A percentile compares a stretch with the other conserved stretches of the same genome.
These are phyloP conservation scores for Limnodromus scolopaceus DNA, from an alignment of 2,797 vertebrate genomes.

Conservation along the genomic window DNA sequence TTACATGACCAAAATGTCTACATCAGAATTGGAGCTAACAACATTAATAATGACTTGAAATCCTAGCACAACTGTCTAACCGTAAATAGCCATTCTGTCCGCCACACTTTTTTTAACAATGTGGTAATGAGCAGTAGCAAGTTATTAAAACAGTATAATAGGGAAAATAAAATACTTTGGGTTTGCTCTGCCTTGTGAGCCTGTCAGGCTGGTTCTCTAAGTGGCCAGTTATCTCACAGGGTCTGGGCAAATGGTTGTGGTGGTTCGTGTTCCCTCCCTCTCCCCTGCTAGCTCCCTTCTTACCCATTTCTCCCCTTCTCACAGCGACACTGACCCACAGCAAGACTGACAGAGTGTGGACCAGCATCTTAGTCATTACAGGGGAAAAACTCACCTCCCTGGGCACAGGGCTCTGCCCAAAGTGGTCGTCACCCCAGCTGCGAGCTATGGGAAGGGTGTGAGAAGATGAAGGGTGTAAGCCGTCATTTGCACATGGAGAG, in stretches of 20 bases:
- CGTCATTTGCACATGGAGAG: background rate
- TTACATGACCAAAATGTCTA: background rate
- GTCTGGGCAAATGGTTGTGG: background rate
- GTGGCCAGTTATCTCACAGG: background rate
- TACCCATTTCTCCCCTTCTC: background rate
- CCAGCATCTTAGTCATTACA: accelerated
- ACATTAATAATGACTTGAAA: background rate
- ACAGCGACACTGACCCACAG: accelerated
- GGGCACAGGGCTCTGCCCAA: background rate
- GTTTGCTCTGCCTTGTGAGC: background rate
- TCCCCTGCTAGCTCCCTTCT: background rate
- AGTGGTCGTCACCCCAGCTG: background rate
- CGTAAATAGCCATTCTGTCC: background rate
- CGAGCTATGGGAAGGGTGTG: background rate
- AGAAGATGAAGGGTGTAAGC: background rate
- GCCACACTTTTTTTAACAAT: background rate
- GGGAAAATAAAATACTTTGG: background rate
- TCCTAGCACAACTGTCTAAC: background rate
- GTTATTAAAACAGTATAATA: background rate
- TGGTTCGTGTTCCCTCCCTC: background rate
- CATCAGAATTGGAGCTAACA: background rate
- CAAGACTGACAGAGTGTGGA: background rate
- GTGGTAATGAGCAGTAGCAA: background rate
- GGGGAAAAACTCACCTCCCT: background rate
- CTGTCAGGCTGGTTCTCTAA: background rate